Base-by-base conservation (phyloP, 2,888 invertebrate genomes). In the Labia minor region DNA sequence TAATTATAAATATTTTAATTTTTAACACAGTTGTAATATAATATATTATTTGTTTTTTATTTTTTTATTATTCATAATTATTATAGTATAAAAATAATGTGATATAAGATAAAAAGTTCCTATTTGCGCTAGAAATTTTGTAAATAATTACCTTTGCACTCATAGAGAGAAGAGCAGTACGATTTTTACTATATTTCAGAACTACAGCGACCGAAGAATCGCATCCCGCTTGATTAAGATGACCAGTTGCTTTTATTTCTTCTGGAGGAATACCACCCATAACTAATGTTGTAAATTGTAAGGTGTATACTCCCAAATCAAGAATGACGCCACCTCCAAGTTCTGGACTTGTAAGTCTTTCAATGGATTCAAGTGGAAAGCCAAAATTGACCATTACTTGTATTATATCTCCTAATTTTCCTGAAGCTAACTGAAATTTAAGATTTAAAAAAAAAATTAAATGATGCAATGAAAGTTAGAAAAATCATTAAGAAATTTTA, bases 261-360 rank as follows among this genome's bases (percentile, higher is more conserved):
- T 77, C 76, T 0, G 94, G 94, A 64, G 83, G 81, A 68, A 86
- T 83, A 1, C 86, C 84, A 19, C 78, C 76, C 76, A 87, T 91
- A 4, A 88, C 80, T 74, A 84, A 85, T 72, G 86, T 86, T 0
- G 86, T 83, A 37, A 90, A 82, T 73, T 93, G 90, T 14, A 91
- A 78, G 0, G 81, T 77, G 74, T 93, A 93, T 14, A 92, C 80
- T 0, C 93, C 93, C 62, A 92, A 78, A 74, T 91, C 91, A 66
- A 89, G 77, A 19, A 86, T 83, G 0, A 85, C 86, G 18, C 89
- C 92, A 16, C 92, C 92, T 16, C 92, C 92, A 63, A 88, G 73
- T 66, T 85, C 82, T 72, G 85, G 87, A 71, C 81, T 78, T 14
- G 85, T 88, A 73, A 90, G 76, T 72, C 90, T 81, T 61, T 85